Evolutionary conservation across 2,888 invertebrate genomes (phyloP), one percentile per base, ranked within the genome.

Genomic region (Protodeltote pygarga): DNA sequence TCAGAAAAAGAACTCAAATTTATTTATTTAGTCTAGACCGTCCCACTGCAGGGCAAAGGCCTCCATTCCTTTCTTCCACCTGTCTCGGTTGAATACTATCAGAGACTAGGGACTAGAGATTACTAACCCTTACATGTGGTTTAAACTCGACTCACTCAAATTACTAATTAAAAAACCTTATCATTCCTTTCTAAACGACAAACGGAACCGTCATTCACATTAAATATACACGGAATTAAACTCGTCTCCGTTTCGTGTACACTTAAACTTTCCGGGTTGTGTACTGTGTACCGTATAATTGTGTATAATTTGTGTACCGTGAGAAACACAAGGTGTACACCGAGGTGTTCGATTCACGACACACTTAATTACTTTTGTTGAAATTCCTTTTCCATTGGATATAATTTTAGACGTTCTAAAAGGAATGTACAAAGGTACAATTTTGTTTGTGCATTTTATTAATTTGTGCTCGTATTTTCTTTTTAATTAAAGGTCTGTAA

Each of bases 311-410:
- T 58, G 51, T 58, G 54, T 57, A 61, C 55, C 60, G 49, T 64
- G 66, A 42, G 66, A 66, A 67, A 35, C 57, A 57, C 45, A 68
- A 65, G 68, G 65, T 66, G 66, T 42, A 40, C 40, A 10, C 47
- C 45, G 40, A 65, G 67, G 65, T 60, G 66, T 66, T 66, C 66
- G 68, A 66, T 66, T 47, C 60, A 51, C 45, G 65, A 64, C 68
- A 57, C 55, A 41, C 51, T 60, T 66, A 67, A 66, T 66, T 66
- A 68, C 68, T 68, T 65, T 51, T 57, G 66, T 64, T 60, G 32
- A 64, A 67, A 53, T 49, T 64, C 41, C 35, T 53, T 67, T 55
- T 67, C 19, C 8, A 29, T 48, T 32, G 47, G 9, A 41, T 67
- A 42, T 48, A 46, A 58, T 52, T 52, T 39, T 34, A 61, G 40